Conservation (phyloP, 2,797 vertebrate species). For the Toxotes lorentzi region DNA sequence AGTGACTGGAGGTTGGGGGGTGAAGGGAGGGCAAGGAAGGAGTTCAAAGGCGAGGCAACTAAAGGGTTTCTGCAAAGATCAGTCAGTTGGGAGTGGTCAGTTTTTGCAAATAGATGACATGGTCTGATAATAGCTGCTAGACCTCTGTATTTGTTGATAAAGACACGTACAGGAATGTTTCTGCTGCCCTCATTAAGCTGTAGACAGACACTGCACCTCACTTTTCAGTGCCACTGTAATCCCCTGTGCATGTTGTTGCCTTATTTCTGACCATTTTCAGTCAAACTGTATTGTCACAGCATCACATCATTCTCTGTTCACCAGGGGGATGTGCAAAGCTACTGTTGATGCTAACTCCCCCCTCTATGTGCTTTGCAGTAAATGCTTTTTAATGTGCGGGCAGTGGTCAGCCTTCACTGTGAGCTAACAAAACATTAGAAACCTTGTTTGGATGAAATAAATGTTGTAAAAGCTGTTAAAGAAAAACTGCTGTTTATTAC, state of each 20-base stretch:
- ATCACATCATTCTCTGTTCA: too few relatives aligned
- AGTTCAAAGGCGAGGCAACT: conserved; percentile 16
- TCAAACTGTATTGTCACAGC: too few relatives aligned
- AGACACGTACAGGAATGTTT: neutral
- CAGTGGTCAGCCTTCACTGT: neutral
- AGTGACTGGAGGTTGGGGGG: neutral
- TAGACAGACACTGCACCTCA: rapidly evolving
- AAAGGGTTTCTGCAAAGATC: conserved; percentile 24
- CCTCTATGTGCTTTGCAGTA: neutral
- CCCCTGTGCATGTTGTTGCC: neutral
- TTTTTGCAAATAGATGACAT: conserved; percentile 20
- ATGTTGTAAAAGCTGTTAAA: neutral
- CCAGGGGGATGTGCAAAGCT: too few relatives aligned
- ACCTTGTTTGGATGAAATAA: neutral
- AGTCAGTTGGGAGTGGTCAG: conserved; percentile 32
- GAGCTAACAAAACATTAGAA: neutral
- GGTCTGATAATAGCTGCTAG: neutral
- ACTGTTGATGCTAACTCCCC: too few relatives aligned
- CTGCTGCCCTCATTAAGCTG: conserved; percentile 1
- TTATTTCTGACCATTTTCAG: neutral
- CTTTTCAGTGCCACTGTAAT: neutral
- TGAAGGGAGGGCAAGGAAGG: neutral
- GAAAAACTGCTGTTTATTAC: neutral
- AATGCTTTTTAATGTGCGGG: neutral
- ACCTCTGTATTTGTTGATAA: conserved; percentile 32